Conservation (phyloP, 2,113 vertebrate genomes). For the Amazona guildingii region DNA sequence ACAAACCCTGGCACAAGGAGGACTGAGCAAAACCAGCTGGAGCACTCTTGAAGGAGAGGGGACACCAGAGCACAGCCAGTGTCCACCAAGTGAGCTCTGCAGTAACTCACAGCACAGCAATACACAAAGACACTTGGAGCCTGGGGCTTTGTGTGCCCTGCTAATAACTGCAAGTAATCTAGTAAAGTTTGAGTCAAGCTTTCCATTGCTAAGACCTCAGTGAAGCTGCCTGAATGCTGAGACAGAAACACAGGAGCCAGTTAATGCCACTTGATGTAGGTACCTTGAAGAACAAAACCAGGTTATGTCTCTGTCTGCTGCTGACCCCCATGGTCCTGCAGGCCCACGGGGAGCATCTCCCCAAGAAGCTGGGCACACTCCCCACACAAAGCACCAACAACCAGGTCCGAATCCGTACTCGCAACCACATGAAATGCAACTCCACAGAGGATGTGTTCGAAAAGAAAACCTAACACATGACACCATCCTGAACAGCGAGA, state of each 20-base stretch:
- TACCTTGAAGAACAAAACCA: background rate
- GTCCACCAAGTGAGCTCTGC: background rate
- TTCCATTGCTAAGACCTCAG: background rate
- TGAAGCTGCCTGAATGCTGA: background rate
- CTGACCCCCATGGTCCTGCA: rapidly evolving
- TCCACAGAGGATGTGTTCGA: background rate
- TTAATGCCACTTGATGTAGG: background rate
- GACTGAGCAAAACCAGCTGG: background rate
- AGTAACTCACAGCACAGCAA: background rate
- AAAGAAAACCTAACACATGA: background rate
- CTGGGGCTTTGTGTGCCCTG: background rate
- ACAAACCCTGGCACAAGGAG: background rate
- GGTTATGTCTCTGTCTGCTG: background rate
- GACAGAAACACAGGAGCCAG: background rate
- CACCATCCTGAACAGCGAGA: rapidly evolving
- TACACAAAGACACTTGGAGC: rapidly evolving
- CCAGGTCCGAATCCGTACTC: rapidly evolving
- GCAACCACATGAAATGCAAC: background rate
- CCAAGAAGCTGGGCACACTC: background rate
- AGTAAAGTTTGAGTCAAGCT: background rate
- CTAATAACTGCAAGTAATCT: background rate
- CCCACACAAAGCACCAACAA: background rate
- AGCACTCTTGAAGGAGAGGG: background rate
- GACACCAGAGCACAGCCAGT: background rate
- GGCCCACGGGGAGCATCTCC: background rate